A percentile compares a stretch with the other conserved stretches of the same genome.
These are phyloP conservation scores for Diceros bicornis DNA, from an alignment of 2,797 vertebrate genomes.

Conservation along the genomic window DNA sequence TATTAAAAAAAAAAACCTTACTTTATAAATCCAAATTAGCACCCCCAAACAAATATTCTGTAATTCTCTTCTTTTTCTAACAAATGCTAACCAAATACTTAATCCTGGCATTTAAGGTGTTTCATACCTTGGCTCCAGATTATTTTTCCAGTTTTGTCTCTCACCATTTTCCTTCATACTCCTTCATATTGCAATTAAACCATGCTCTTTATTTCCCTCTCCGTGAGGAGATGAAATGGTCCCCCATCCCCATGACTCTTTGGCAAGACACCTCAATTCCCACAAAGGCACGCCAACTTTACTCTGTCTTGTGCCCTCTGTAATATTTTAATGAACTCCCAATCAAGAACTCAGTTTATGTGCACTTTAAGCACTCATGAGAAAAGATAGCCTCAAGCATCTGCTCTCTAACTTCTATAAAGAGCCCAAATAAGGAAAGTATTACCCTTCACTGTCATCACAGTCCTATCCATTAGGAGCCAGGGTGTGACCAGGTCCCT, in stretches of 20 bases:
- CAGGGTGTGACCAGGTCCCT: background rate
- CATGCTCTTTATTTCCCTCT: background rate
- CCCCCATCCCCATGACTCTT: background rate
- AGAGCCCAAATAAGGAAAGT: background rate
- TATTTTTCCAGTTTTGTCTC: background rate
- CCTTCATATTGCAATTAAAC: background rate
- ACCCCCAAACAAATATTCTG: background rate
- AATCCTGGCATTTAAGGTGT: background rate
- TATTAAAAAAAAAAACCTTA: background rate
- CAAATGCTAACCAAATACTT: background rate
- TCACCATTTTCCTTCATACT: background rate
- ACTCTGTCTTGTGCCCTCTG: background rate
- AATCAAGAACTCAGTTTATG: constrained; percentile 19
- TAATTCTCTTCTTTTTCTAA: background rate
- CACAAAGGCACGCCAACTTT: background rate
- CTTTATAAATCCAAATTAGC: constrained; percentile 7
- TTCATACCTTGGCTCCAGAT: background rate
- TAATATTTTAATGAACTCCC: constrained; percentile 48
- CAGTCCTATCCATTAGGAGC: background rate
- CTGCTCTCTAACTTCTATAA: background rate
- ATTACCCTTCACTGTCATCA: background rate
- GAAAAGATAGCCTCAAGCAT: background rate
- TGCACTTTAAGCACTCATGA: background rate
- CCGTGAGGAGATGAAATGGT: background rate
- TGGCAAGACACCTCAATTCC: background rate